Base-by-base conservation (phyloP, 2,888 invertebrate species). In the Proisotoma minuta region DNA sequence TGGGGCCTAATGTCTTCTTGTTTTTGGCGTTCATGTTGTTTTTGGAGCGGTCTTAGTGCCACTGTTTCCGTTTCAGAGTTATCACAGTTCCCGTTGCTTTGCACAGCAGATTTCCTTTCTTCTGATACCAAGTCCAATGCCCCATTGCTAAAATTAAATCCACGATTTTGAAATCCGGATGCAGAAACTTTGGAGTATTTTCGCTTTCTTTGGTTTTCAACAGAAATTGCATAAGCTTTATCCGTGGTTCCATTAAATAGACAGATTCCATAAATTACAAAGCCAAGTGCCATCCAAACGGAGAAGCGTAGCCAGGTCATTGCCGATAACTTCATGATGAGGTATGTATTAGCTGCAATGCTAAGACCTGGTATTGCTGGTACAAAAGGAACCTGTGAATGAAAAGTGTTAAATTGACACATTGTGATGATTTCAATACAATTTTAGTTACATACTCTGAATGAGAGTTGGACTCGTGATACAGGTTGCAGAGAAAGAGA, bases 231-330 rank as follows among this genome's bases (percentile, higher is more conserved):
- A 47, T 71, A 73, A 10, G 65, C 50, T 27, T 26, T 26, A 23
- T 73, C 71, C 0, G 73, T 64, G 22, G 68, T 65, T 29, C 73
- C 73, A 27, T 50, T 68, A 20, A 66, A 24, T 0, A 73, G 59
- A 57, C 73, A 73, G 23, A 58, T 57, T 0, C 51, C 63, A 50
- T 73, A 73, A 20, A 73, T 67, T 1, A 66, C 1, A 47, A 71
- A 68, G 3, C 73, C 73, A 1, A 73, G 40, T 1, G 61, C 56
- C 78, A 82, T 79, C 82, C 82, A 82, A 2, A 81, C 76, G 2
- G 75, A 77, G 74, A 82, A 81, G 59, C 81, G 73, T 2, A 79
- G 75, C 82, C 82, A 82, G 1, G 82, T 82, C 24, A 65, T 53
- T 3, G 69, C 57, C 2, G 78, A 76, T 23, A 82, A 74, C 62